phyloP scores from a whole-genome alignment of 2,113 vertebrate genomes.

The Leucoraja erinaceus region DNA sequence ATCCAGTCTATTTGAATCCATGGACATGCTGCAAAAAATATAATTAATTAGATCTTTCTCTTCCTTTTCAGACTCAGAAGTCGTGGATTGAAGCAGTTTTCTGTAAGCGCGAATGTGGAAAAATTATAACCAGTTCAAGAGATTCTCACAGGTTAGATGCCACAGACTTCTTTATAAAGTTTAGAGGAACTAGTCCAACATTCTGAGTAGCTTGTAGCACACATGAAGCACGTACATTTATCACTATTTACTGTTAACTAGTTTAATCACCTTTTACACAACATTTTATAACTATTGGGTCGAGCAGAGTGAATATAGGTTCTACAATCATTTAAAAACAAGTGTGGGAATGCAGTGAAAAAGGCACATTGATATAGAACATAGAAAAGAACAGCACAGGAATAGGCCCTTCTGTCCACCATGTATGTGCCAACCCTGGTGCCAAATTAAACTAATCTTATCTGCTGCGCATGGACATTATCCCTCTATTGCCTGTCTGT shows the following conservation, averaged over 20 bases:
- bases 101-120: conserved; percentile 80
- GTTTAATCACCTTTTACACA: conserved; percentile 2
- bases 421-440: too few relatives aligned
- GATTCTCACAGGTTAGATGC: conserved; percentile 68
- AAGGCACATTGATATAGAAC: too few relatives aligned
- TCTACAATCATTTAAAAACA: too few relatives aligned
- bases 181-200: neutral
- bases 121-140: conserved; percentile 73
- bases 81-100: conserved; percentile 88
- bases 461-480: too few relatives aligned
- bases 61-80: conserved; percentile 64
- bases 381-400: too few relatives aligned
- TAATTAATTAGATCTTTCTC: conserved; percentile 38
- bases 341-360: too few relatives aligned
- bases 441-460: too few relatives aligned
- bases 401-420: too few relatives aligned
- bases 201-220: too few relatives aligned
- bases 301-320: too few relatives aligned
- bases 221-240: neutral
- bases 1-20: neutral
- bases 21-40: neutral
- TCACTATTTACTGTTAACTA: neutral
- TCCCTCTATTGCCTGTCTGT: too few relatives aligned
- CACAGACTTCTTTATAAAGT: neutral
- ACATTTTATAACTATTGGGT: neutral